These are phyloP conservation scores for Phyllostomus hastatus DNA, from an alignment of 2,113 vertebrate genomes.

Conservation along the genomic window DNA sequence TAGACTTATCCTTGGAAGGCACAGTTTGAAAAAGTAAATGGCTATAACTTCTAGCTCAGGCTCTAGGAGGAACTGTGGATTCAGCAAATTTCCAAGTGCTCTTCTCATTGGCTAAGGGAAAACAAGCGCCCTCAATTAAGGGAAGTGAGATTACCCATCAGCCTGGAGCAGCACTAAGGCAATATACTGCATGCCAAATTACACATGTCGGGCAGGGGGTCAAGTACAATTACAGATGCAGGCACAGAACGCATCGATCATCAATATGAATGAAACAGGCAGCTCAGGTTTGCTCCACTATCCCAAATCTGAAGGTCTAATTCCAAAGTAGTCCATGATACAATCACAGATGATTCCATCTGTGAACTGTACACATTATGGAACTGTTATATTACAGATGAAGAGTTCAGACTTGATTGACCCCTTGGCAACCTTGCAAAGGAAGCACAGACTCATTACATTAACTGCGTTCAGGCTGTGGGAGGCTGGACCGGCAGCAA, in stretches of 20 bases:
- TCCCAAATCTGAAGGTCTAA: conserved; percentile 4
- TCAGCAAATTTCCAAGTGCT: conserved; percentile 49
- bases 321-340: neutral
- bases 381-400: neutral
- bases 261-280: neutral
- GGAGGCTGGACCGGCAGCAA: neutral
- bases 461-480: conserved; percentile 8
- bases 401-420: conserved; percentile 57
- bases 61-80: conserved; percentile 8
- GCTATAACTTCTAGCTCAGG: neutral
- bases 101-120: conserved; percentile 14
- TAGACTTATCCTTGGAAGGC: neutral
- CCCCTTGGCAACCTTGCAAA: neutral
- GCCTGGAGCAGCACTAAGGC: conserved; percentile 32
- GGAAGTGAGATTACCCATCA: conserved; percentile 17
- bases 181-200: conserved; percentile 29
- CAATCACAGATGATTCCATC: neutral
- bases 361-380: neutral
- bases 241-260: conserved; percentile 1
- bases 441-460: conserved; percentile 20
- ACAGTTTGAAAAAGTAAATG: neutral
- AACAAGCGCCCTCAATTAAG: conserved; percentile 39
- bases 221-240: conserved; percentile 30
- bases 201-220: neutral
- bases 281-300: neutral